A percentile compares a stretch with the other conserved stretches of the same genome.
These are phyloP conservation scores for Harpagoxenus sublaevis DNA, from an alignment of 2,888 invertebrate genomes.

Conservation along the genomic window DNA sequence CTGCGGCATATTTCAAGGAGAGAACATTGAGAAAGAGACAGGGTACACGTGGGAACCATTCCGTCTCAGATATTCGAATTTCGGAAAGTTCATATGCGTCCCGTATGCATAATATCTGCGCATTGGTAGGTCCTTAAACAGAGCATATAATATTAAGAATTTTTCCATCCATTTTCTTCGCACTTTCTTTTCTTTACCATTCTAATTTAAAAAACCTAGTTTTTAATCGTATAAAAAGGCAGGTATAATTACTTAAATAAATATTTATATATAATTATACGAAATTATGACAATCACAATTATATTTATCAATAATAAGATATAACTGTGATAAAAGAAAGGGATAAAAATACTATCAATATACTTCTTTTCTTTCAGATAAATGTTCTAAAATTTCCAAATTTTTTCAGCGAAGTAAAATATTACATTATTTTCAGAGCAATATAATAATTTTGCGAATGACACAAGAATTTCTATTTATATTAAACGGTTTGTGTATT, in stretches of 20 bases:
- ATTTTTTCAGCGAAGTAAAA: not conserved
- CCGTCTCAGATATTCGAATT: constrained; percentile 41
- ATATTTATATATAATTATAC: not conserved
- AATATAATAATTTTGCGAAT: constrained; percentile 8
- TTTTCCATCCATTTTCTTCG: constrained; percentile 11
- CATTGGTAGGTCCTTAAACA: constrained; percentile 12
- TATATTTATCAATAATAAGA: not conserved
- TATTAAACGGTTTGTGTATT: not conserved
- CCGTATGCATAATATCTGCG: constrained; percentile 48
- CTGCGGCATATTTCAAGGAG: constrained; percentile 18
- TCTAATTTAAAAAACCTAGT: not conserved
- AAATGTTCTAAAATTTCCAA: not conserved
- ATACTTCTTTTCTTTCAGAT: not conserved
- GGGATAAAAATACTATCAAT: not conserved
- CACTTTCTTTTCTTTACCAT: not conserved
- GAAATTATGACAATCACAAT: not conserved
- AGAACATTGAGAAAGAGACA: constrained; percentile 36
- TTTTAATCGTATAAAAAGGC: not conserved
- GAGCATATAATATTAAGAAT: not conserved
- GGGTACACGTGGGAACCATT: constrained; percentile 41
- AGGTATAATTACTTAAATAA: not conserved
- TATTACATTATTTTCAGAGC: not conserved
- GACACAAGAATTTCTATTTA: not conserved
- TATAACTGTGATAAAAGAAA: not conserved
- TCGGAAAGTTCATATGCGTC: constrained; percentile 46